Base-by-base conservation (phyloP, 35 echinoderm and acorn worm species). In the Patiria miniata region DNA sequence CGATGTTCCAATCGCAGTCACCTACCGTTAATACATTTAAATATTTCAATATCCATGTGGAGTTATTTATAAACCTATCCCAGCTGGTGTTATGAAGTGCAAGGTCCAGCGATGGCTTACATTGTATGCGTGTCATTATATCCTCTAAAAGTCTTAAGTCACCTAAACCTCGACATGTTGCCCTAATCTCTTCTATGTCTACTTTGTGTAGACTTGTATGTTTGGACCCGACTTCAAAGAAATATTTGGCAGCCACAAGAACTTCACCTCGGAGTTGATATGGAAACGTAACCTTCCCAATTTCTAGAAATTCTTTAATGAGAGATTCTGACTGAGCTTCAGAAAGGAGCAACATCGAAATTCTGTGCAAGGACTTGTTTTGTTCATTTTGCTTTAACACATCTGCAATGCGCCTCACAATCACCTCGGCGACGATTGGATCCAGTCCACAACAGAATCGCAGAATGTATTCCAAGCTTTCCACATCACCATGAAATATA, bases 381-480 rank as follows among this genome's bases (percentile, higher is more conserved):
- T 26, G 19, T 14, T 60, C 57, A 17, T 7, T 5, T 15, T 60
- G 18, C 19, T n/a, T 5, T n/a, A 7, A 7, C 19, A 3, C 28
- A 26, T 60, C 28, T 21, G 19, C 4, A 29, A 51, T 33, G 52
- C 32, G 47, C 15, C 30, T 1, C 10, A 82, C 1, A 3, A 82
- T 29, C 2, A 17, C 10, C 34, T 52, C n/a, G 36, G 80, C 80
- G 15, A 28, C 80, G 28, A 12, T 26, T 0, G 2, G 17, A 58
- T 83, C 56, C 28, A 83, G 18, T 1, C 80, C 80, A 51, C 42
- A 51, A 29, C 80, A 53, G 47, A 82, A 82, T 30, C 51, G 40
- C n/a, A n/a, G n/a, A n/a, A n/a, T n/a, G n/a, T n/a, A n/a, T n/a
- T n/a, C n/a, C n/a, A n/a, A n/a, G n/a, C n/a, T n/a, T n/a, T n/a